phyloP scores from a whole-genome alignment of 2,797 vertebrate species.

The Microtus californicus region DNA sequence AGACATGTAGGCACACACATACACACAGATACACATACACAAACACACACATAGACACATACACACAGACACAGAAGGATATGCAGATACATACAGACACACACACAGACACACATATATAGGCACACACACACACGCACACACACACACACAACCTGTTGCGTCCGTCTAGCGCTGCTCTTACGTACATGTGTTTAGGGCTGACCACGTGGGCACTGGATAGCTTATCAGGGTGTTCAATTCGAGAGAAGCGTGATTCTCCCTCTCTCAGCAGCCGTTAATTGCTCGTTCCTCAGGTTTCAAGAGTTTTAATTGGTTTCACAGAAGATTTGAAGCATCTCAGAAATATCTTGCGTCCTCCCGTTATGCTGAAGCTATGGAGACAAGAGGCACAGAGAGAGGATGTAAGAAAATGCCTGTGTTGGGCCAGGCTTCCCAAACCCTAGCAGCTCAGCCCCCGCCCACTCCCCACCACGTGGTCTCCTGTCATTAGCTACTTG shows the following conservation, averaged over 20 bases:
- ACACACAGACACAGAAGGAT: neutral
- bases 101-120: neutral
- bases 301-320: slow-evolving; percentile 20
- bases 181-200: neutral
- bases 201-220: neutral
- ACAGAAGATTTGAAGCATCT: neutral
- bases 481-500: slow-evolving; percentile 81
- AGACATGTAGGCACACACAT: too few relatives aligned
- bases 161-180: neutral
- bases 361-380: neutral
- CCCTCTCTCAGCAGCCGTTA: neutral
- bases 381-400: neutral
- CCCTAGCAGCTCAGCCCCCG: accelerated
- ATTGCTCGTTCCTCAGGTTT: neutral
- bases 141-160: neutral
- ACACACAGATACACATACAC: neutral
- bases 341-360: neutral
- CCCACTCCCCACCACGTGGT: slow-evolving; percentile 49
- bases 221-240: too few relatives aligned
- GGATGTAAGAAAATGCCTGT: accelerated
- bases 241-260: neutral
- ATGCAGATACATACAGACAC: neutral
- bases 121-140: neutral
- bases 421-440: neutral
- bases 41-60: neutral